Base-by-base conservation (phyloP, 2,113 vertebrate species). In the Zosterops lateralis region DNA sequence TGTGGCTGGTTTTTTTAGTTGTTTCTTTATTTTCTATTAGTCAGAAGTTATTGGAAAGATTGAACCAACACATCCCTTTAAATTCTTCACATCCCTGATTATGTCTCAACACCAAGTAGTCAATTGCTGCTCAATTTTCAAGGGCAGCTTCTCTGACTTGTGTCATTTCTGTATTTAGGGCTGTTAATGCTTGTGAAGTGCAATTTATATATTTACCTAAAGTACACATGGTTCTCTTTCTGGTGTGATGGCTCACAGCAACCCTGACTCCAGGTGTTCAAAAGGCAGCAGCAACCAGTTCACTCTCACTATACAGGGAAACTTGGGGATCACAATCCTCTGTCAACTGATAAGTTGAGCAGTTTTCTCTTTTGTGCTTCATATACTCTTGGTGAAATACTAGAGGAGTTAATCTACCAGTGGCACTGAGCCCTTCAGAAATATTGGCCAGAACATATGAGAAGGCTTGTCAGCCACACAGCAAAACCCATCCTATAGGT, bases 391-490 rank as follows among this genome's bases (percentile, higher is more conserved):
- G 36, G 36, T 50, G 0, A 60, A 60, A 1, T 12, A 50, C 31
- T 13, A 40, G 42, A 57, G 17, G n/a, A n/a, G 5, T 22, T 42
- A 29, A 50, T 34, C 65, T n/a, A 28, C 29, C 34, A 44, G 1
- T 11, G 2, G 3, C 29, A 47, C 22, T 3, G 34, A 14, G 24
- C 1, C 0, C 65, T 40, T 1, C 0, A n/a, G 12, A 60, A 18
- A 17, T 60, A 29, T 12, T 42, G 44, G 34, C 34, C 18, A 31
- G 50, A 45, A 79, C 20, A 56, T 19, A 26, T 12, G 20, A 56
- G 32, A 25, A 66, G 50, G 7, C 25, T 50, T 31, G 26, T 79
- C 48, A 65, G 40, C 38, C 61, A 44, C 61, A 54, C 12, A 54
- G 24, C 36, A 64, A 78, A 77, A 51, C 36, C 47, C 47, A 42